phyloP scores from a whole-genome alignment of 2,113 vertebrate genomes.

The Chionomys nivalis region DNA sequence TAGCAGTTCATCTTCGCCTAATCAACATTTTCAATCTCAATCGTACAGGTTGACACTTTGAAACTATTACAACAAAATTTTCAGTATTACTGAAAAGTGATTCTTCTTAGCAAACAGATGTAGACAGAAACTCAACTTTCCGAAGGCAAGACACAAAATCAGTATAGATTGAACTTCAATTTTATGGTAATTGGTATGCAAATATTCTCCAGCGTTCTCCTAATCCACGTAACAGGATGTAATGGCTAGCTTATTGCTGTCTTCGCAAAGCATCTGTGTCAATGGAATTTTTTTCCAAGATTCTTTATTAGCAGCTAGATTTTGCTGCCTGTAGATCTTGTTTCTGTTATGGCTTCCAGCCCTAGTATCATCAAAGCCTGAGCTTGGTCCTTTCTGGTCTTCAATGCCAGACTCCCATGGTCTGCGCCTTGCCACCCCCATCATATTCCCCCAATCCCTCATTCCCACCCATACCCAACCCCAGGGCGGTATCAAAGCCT shows the following conservation, averaged over 20 bases:
- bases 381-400: background rate
- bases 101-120: constrained; percentile 67
- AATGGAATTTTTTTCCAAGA: constrained; percentile 60
- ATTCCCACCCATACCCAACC: background rate
- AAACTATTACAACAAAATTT: constrained; percentile 64
- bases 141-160: constrained; percentile 59
- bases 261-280: constrained; percentile 68
- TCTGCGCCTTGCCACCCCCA: background rate
- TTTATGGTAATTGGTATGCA: constrained; percentile 75
- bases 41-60: constrained; percentile 48
- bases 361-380: background rate
- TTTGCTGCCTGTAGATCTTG: constrained; percentile 12
- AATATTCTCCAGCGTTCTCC: constrained; percentile 43
- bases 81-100: constrained; percentile 57
- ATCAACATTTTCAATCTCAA: constrained; percentile 60
- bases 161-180: constrained; percentile 72
- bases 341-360: constrained; percentile 35
- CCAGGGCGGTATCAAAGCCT: background rate
- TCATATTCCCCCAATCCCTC: background rate
- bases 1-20: constrained; percentile 8
- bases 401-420: too few species aligned
- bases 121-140: constrained; percentile 65
- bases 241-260: constrained; percentile 66
- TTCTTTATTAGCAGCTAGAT: constrained; percentile 61
- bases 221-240: constrained; percentile 66